phyloP scores from a whole-genome alignment of 2,888 invertebrate genomes.

The Coelogynopora nodosa region DNA sequence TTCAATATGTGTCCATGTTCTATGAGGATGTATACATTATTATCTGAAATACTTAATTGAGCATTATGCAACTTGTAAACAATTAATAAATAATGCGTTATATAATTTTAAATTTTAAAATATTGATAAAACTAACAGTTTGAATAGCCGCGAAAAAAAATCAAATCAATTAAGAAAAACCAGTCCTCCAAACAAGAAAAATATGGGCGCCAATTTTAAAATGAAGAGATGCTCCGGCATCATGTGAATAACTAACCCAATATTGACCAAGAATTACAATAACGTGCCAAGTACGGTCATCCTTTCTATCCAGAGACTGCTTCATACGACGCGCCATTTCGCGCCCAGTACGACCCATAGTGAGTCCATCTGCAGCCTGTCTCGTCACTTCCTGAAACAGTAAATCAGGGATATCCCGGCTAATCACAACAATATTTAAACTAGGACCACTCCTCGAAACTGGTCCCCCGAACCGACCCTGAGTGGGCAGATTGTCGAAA shows the following conservation, averaged over 20 bases:
- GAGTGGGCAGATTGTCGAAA: too few species aligned
- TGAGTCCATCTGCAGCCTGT: too few species aligned
- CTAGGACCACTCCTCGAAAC: background rate
- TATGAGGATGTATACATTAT: too few species aligned
- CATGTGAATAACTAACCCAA: background rate
- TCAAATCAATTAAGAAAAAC: background rate
- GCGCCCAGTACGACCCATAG: background rate
- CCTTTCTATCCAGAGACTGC: background rate
- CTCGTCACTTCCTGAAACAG: background rate
- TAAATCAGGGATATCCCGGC: background rate
- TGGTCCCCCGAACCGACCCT: too few species aligned
- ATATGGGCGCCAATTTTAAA: background rate
- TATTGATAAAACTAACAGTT: too few species aligned
- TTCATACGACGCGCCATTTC: background rate
- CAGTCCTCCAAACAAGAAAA: background rate
- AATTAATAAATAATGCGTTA: too few species aligned
- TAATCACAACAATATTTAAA: background rate
- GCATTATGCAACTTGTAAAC: too few species aligned
- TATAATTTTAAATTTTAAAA: too few species aligned
- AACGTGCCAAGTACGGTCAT: background rate
- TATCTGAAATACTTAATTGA: too few species aligned
- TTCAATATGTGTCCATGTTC: too few species aligned
- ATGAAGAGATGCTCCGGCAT: background rate
- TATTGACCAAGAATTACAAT: background rate
- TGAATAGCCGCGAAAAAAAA: too few species aligned